These are phyloP conservation scores for Agrotis puta DNA, from an alignment of 2,888 invertebrate genomes.

Conservation along the genomic window DNA sequence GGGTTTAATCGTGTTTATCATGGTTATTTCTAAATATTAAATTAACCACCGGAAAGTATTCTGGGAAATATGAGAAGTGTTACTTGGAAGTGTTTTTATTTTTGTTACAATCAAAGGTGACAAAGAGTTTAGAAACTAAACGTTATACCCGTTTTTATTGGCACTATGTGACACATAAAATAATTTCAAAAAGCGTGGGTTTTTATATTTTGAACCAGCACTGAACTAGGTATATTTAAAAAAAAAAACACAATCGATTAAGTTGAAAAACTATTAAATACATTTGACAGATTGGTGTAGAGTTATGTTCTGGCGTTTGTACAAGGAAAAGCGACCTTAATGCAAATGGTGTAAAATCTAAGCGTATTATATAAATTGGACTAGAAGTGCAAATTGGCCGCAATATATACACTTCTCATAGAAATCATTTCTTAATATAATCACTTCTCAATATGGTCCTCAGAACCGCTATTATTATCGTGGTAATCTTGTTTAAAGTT, in stretches of 20 bases:
- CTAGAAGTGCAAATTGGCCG: too few species aligned
- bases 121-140: not conserved
- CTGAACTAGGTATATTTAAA: too few species aligned
- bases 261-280: too few species aligned
- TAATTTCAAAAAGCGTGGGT: too few species aligned
- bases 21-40: not conserved
- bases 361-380: too few species aligned
- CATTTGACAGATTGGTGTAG: too few species aligned
- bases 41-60: slow-evolving; percentile 10
- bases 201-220: not conserved
- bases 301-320: too few species aligned
- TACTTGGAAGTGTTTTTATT: not conserved
- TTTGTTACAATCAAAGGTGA: not conserved
- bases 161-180: too few species aligned
- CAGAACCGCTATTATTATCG: not conserved
- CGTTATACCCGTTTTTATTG: not conserved
- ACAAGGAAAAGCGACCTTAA: too few species aligned
- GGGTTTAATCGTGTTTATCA: slow-evolving; percentile 22
- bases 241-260: not conserved
- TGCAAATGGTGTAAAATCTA: too few species aligned
- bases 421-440: too few species aligned
- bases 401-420: too few species aligned
- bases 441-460: not conserved
- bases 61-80: not conserved
- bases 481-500: not conserved